phyloP scores from a whole-genome alignment of 1,140 invertebrate genomes.

The Drosophila miranda region DNA sequence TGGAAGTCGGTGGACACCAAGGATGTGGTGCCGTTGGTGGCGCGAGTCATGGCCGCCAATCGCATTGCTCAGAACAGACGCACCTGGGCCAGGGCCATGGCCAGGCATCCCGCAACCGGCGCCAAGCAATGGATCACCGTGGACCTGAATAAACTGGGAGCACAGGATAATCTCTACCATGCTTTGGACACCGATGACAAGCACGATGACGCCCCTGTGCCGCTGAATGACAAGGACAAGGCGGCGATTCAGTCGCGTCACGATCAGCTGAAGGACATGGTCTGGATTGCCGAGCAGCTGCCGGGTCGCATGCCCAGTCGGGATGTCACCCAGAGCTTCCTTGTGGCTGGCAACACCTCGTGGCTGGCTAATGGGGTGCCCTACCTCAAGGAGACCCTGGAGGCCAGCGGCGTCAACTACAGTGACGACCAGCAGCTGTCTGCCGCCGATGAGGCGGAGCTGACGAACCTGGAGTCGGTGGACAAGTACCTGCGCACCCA shows the following conservation, averaged over 20 bases:
- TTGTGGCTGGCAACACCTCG: conserved; percentile 85
- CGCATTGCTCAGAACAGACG: conserved; percentile 88
- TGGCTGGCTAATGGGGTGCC: conserved; percentile 92
- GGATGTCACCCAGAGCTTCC: conserved; percentile 88
- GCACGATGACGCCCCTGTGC: conserved; percentile 83
- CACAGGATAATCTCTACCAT: conserved; percentile 59
- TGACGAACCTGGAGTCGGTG: conserved; percentile 70
- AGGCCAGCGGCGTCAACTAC: conserved; percentile 76
- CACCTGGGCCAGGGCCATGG: conserved; percentile 87
- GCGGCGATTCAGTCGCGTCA: conserved; percentile 70
- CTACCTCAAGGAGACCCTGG: conserved; percentile 86
- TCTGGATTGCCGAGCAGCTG: conserved; percentile 93
- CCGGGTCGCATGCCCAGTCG: conserved; percentile 86
- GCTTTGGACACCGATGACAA: conserved; percentile 63
- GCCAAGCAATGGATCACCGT: conserved; percentile 95
- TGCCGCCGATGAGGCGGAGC: conserved; percentile 67
- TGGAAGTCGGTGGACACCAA: conserved; percentile 84
- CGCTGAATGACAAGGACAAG: conserved; percentile 78
- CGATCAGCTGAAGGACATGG: conserved; percentile 84
- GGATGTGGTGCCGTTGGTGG: conserved; percentile 88
- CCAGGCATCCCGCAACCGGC: conserved; percentile 90
- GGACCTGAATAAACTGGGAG: conserved; percentile 85
- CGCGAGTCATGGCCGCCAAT: conserved; percentile 93
- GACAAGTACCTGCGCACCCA: conserved; percentile 67
- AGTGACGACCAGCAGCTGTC: conserved; percentile 84